These are phyloP conservation scores for Hyperopisus bebe DNA, from an alignment of 2,113 vertebrate species.

Conservation along the genomic window DNA sequence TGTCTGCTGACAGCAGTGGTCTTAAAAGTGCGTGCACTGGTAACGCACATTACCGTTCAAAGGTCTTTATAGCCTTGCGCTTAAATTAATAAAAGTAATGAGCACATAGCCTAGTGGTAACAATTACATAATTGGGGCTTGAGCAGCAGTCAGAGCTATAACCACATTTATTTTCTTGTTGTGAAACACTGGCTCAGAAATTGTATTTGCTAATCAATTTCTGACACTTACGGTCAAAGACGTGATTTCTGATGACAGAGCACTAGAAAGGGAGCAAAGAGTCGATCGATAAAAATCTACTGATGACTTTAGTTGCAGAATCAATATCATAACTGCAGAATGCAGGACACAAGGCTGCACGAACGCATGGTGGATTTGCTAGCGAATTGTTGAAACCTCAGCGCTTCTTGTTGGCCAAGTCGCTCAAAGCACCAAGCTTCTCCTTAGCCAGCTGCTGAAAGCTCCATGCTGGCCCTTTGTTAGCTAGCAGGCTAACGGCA, in stretches of 20 bases:
- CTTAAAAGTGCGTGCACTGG: background rate
- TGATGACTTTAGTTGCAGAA: background rate
- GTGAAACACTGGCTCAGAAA: background rate
- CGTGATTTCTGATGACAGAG: background rate
- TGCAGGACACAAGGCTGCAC: background rate
- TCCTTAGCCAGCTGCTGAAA: background rate
- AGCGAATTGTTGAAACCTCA: background rate
- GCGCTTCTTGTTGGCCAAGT: background rate
- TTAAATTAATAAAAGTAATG: background rate
- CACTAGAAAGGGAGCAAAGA: background rate
- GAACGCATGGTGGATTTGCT: background rate
- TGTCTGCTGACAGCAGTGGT: background rate
- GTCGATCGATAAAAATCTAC: background rate
- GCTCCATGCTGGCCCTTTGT: background rate
- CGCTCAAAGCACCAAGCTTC: background rate
- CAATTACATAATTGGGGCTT: background rate
- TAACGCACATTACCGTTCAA: background rate
- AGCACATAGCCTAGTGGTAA: background rate
- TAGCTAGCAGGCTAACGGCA: background rate
- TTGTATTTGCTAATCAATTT: background rate
- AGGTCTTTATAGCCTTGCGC: background rate
- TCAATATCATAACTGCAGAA: background rate
- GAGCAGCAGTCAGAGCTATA: background rate
- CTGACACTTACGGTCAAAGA: background rate
- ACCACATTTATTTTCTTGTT: background rate